A percentile compares a stretch with the other conserved stretches of the same genome.
Conservation (phyloP, 2,113 vertebrate species). For the Heloderma charlesbogerti region DNA sequence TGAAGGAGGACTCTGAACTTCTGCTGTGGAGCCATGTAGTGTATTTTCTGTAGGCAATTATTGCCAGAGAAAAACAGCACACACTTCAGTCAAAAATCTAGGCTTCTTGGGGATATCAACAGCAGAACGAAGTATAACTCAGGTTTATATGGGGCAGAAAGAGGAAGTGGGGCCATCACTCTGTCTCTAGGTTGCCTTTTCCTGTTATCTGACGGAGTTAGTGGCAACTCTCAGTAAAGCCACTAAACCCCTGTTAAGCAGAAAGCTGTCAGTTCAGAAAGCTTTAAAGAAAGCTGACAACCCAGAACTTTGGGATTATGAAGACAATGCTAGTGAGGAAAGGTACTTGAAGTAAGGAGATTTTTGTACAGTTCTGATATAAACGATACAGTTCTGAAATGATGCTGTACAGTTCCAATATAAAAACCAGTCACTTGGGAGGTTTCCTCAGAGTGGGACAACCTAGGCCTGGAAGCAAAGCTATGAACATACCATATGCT, state of each 20-base stretch:
- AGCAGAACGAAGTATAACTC: neutral
- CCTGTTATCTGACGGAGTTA: neutral
- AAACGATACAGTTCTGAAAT: too few relatives aligned
- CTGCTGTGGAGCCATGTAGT: constrained; percentile 55
- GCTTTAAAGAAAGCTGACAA: neutral
- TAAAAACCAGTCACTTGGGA: neutral
- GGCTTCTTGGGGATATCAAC: neutral
- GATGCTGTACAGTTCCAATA: neutral
- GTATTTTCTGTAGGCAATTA: constrained; percentile 44
- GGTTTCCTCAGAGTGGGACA: neutral
- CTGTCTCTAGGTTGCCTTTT: neutral
- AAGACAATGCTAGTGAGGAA: neutral
- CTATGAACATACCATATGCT: neutral
- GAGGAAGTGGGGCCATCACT: neutral
- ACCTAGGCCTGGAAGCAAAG: neutral
- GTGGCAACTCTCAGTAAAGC: neutral
- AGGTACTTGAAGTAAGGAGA: neutral
- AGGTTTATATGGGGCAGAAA: neutral
- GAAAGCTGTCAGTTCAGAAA: neutral
- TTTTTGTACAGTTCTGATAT: neutral
- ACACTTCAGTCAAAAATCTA: neutral
- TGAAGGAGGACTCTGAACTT: constrained; percentile 68
- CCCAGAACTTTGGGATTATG: neutral
- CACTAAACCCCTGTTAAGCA: neutral
- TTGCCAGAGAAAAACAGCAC: neutral